Evolutionary conservation across 2,113 vertebrate genomes (phyloP).

Genomic region (Reinhardtius hippoglossoides): DNA sequence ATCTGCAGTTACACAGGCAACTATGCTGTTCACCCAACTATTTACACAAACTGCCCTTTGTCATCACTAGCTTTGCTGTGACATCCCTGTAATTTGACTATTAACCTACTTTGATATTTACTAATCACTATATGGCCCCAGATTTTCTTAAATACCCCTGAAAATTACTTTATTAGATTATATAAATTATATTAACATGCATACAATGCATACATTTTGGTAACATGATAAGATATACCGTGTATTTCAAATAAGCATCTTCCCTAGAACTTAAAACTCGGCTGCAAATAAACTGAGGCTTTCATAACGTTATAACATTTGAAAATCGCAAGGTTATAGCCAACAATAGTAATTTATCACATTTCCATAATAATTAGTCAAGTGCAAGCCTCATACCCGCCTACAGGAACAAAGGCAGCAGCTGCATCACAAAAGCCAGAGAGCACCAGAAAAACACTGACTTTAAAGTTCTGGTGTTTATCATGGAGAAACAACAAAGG

Average conservation of each 20-base stretch:
- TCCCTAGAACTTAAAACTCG: neutral
- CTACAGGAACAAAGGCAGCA: slow-evolving; percentile 44
- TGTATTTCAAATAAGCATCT: neutral
- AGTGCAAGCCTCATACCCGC: slow-evolving; percentile 24
- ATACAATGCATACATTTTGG: too few relatives aligned
- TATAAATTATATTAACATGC: too few relatives aligned
- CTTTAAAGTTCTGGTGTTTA: slow-evolving; percentile 13
- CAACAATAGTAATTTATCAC: slow-evolving; percentile 48
- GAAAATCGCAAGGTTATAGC: slow-evolving; percentile 13
- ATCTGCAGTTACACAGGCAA: slow-evolving; percentile 16
- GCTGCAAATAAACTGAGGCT: neutral
- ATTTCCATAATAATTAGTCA: slow-evolving; percentile 55
- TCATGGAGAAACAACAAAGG: slow-evolving; percentile 13
- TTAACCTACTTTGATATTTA: neutral
- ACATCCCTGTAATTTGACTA: too few relatives aligned
- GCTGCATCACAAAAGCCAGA: slow-evolving; percentile 39
- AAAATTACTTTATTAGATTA: too few relatives aligned
- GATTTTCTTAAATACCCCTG: neutral
- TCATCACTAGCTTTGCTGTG: neutral
- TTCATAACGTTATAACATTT: slow-evolving; percentile 10
- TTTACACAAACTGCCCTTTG: slow-evolving; percentile 5
- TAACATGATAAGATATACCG: neutral
- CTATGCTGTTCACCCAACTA: slow-evolving; percentile 7
- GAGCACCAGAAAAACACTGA: slow-evolving; percentile 20
- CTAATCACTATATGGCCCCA: neutral